Conservation (phyloP, 2,797 vertebrate species). For the Steatocranus sp. region DNA sequence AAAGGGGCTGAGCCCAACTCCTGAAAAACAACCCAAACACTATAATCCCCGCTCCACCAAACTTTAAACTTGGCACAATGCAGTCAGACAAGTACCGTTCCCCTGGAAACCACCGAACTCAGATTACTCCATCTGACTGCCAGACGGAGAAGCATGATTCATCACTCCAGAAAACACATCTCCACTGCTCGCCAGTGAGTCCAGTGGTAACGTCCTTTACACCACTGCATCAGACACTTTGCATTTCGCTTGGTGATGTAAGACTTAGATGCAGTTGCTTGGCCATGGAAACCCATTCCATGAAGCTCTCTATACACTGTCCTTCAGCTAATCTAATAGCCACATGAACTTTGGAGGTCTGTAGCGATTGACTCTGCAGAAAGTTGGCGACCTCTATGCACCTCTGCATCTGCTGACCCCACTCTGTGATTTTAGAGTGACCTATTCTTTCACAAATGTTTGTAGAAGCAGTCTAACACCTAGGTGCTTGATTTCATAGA, state of each 20-base stretch:
- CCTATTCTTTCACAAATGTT: neutral
- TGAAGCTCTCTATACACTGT: neutral
- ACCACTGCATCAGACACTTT: neutral
- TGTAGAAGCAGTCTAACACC: neutral
- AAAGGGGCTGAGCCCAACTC: neutral
- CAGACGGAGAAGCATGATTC: neutral
- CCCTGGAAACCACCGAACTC: neutral
- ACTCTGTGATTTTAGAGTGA: neutral
- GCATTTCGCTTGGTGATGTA: neutral
- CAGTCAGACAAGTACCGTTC: neutral
- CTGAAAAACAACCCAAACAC: neutral
- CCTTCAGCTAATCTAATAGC: neutral
- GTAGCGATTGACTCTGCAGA: neutral
- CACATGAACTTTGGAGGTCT: neutral
- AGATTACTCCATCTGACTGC: neutral
- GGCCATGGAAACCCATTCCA: neutral
- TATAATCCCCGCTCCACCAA: neutral
- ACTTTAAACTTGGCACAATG: neutral
- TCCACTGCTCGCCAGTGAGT: neutral
- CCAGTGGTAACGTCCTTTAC: neutral
- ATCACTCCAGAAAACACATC: neutral
- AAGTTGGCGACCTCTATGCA: neutral
- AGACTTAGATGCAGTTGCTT: neutral
- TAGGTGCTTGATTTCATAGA: neutral
- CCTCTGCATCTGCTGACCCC: neutral